Percentiles rank a stretch among this genome's conserved stretches.
These are phyloP conservation scores for Gallirallus australis DNA, from an alignment of 2,797 vertebrate species.

Conservation along the genomic window DNA sequence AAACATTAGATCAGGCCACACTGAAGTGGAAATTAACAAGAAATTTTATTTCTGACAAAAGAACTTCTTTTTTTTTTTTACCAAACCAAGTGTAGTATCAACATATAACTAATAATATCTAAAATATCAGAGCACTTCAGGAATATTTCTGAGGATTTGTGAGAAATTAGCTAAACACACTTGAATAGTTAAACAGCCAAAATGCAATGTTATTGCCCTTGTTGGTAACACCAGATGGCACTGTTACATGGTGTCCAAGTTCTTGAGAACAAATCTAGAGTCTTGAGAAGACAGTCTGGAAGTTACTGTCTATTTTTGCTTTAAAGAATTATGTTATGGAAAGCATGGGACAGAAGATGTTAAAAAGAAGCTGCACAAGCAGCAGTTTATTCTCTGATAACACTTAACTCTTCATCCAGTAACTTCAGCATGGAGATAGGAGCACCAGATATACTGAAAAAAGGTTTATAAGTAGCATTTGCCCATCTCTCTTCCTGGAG, in stretches of 20 bases:
- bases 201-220: background rate
- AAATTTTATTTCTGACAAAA: background rate
- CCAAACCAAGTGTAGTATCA: background rate
- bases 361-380: background rate
- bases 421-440: background rate
- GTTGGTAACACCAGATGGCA: background rate
- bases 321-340: background rate
- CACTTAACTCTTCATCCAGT: background rate
- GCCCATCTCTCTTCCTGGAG: background rate
- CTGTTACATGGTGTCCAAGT: background rate
- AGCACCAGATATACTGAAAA: background rate
- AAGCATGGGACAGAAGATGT: background rate
- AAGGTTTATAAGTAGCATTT: background rate
- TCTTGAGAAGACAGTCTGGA: background rate
- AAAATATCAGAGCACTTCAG: background rate
- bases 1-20: background rate
- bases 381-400: background rate
- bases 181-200: background rate
- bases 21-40: background rate
- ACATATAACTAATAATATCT: background rate
- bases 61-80: background rate
- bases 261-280: background rate
- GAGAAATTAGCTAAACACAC: background rate
- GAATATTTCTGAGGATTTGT: background rate
- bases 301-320: background rate